phyloP scores from a whole-genome alignment of 2,888 invertebrate genomes.

The Dugesia japonica region DNA sequence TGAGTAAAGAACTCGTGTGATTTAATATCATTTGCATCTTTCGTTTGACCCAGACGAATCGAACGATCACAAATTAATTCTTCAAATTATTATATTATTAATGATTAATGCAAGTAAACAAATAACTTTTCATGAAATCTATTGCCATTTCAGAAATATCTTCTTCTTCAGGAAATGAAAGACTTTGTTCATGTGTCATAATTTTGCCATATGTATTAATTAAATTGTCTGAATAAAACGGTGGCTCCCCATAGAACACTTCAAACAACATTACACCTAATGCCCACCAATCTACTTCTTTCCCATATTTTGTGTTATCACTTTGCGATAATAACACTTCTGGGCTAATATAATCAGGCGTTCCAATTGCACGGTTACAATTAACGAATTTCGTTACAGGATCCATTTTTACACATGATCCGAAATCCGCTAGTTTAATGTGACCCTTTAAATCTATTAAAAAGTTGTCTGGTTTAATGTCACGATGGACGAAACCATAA shows the following conservation, averaged over 20 bases:
- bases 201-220: conserved; percentile 29
- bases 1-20: neutral
- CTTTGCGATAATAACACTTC: conserved; percentile 24
- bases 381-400: neutral
- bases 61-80: neutral
- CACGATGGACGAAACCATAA: conserved; percentile 22
- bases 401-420: conserved; percentile 25
- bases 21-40: neutral
- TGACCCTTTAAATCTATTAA: neutral
- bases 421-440: conserved; percentile 25
- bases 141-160: neutral
- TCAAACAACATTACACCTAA: conserved; percentile 28
- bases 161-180: conserved; percentile 1
- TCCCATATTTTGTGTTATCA: neutral
- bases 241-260: conserved; percentile 27
- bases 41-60: neutral
- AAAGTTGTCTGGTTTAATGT: neutral
- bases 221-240: conserved; percentile 30
- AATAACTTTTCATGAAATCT: neutral
- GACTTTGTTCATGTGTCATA: conserved; percentile 22
- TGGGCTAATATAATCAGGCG: conserved; percentile 30
- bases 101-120: neutral
- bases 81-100: neutral
- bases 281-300: conserved; percentile 33
- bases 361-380: conserved; percentile 24